Conservation (phyloP, 2,797 vertebrate genomes). For the Scolopax bukidnonensis region DNA sequence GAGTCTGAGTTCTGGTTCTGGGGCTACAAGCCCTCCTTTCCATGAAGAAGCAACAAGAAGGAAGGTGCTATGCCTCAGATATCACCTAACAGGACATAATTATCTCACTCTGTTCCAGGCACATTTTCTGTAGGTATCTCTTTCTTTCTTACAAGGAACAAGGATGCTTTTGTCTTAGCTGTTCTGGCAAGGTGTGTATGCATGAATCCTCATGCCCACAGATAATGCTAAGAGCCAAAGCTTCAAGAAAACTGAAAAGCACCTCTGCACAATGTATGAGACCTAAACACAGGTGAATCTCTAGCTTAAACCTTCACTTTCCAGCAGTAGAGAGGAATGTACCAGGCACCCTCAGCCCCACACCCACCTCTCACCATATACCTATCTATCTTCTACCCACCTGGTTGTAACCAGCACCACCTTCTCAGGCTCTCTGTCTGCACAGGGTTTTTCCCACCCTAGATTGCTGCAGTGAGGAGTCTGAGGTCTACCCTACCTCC, state of each 20-base stretch:
- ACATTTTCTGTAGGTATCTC: neutral
- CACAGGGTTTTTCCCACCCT: neutral
- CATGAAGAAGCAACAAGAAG: neutral
- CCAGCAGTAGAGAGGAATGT: neutral
- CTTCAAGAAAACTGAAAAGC: neutral
- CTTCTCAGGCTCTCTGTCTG: neutral
- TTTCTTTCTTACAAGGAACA: neutral
- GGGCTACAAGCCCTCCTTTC: neutral
- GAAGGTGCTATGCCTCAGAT: neutral
- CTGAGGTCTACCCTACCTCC: neutral
- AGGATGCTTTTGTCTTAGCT: neutral
- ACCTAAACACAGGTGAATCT: neutral
- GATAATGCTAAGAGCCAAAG: neutral
- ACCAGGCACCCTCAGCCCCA: neutral
- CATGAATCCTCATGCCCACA: neutral
- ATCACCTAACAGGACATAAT: neutral
- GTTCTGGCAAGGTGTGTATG: neutral
- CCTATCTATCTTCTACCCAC: neutral
- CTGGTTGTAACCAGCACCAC: neutral
- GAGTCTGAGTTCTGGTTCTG: neutral
- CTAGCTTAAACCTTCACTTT: neutral
- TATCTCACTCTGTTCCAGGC: neutral
- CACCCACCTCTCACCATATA: neutral
- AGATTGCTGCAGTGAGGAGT: neutral
- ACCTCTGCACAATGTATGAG: neutral